phyloP scores from a whole-genome alignment of 2,113 vertebrate species.

The Pogonocichla stellata region DNA sequence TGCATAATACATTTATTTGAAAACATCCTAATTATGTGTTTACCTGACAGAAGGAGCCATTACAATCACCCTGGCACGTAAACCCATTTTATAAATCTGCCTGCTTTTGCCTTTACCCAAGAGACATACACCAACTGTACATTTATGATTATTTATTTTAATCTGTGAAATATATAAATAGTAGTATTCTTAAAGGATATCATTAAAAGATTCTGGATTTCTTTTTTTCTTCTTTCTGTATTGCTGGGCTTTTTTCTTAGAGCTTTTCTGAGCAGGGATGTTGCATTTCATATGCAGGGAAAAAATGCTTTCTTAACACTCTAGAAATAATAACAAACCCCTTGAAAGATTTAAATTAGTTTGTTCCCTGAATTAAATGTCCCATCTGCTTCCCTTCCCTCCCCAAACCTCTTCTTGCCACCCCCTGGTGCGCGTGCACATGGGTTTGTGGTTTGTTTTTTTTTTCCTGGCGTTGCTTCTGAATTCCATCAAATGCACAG shows the following conservation, averaged over 20 bases:
- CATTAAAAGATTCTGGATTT: conserved; percentile 10
- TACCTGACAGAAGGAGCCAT: conserved; percentile 67
- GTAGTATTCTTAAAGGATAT: neutral
- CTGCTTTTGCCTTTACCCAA: conserved; percentile 51
- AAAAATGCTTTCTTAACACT: conserved; percentile 39
- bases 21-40: conserved; percentile 71
- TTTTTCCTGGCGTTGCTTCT: neutral
- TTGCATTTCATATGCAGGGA: conserved; percentile 17
- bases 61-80: conserved; percentile 48
- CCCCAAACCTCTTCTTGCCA: conserved; percentile 2
- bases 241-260: neutral
- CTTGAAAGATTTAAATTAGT: conserved; percentile 57
- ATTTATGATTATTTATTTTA: conserved; percentile 40
- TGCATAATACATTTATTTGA: conserved; percentile 70
- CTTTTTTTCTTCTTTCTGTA: neutral
- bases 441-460: neutral
- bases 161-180: conserved; percentile 32
- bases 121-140: conserved; percentile 42
- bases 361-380: conserved; percentile 64
- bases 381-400: conserved; percentile 60
- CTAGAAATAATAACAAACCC: conserved; percentile 57
- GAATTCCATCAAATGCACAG: neutral
- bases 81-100: conserved; percentile 50
- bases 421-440: neutral
- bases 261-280: neutral